phyloP scores from a whole-genome alignment of 2,113 vertebrate genomes.

The Catharus fuscescens region DNA sequence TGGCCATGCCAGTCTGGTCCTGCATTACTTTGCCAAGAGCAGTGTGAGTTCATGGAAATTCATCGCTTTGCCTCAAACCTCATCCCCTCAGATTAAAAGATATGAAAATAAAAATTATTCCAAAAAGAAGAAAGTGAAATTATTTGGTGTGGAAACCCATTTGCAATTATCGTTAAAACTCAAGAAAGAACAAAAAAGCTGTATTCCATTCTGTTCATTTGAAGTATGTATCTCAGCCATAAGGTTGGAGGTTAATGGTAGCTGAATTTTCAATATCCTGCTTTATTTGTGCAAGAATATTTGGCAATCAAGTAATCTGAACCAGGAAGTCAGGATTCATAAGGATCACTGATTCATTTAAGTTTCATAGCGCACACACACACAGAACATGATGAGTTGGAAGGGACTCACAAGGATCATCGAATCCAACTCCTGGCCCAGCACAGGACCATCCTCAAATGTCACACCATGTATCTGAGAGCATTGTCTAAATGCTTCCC shows the following conservation, averaged over 20 bases:
- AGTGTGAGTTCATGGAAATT: not conserved
- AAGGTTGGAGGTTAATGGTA: not conserved
- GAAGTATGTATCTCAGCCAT: not conserved
- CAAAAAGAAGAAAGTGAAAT: not conserved
- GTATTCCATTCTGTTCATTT: not conserved
- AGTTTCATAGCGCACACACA: not conserved
- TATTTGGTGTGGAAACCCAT: not conserved
- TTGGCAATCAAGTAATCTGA: not conserved
- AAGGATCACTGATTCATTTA: not conserved
- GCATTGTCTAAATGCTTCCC: rapidly evolving
- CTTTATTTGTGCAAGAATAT: not conserved
- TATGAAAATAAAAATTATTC: not conserved
- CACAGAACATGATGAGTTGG: not conserved
- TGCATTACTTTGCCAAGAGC: not conserved
- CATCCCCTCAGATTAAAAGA: not conserved
- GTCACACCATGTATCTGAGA: not conserved
- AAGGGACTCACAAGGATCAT: not conserved
- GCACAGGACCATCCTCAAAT: not conserved
- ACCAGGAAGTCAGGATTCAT: not conserved
- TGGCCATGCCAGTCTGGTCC: not conserved
- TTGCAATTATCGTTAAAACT: not conserved
- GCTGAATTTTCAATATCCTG: not conserved
- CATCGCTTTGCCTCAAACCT: not conserved
- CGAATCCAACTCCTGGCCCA: not conserved
- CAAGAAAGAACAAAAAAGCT: not conserved